Base-by-base conservation (phyloP, 2,113 vertebrate genomes). In the Prunella himalayana region DNA sequence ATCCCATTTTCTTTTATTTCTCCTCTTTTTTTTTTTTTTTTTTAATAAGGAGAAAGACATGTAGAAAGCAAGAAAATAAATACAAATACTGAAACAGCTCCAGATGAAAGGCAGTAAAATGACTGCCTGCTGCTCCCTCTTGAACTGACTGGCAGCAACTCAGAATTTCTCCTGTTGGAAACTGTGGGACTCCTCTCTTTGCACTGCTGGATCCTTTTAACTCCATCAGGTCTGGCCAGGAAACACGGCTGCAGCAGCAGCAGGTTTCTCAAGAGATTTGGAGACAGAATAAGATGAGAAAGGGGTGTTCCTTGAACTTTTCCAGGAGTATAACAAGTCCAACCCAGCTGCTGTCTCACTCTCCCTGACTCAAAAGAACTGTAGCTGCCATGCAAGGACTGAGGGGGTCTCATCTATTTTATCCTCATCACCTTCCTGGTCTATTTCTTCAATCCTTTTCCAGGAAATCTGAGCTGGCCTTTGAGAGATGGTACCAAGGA, bases 51-150 rank as follows among this genome's bases (percentile, higher is more conserved):
- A 78, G 76, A 95, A 97, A 97, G 72, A 37, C 91, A 89, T 94
- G 92, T 95, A 93, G 68, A 71, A 96, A 96, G 75, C 2, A 4
- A 95, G 92, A 88, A 86, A 95, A 93, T 63, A 86, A 93, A 92
- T 92, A 94, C 50, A 88, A 95, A 91, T 91, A 76, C 63, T 2
- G 1, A 82, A 80, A 73, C 68, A 94, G 39, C 47, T 94, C 49
- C 69, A 85, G 79, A 92, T 90, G 57, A 92, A 91, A 95, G 53
- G 72, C 64, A 81, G 31, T 87, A 89, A 95, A 95, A 86, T 45
- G 71, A 78, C 30, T 86, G 57, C 88, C 71, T 91, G 79, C 72
- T 91, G 76, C 63, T 97, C 42, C 30, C 16, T 96, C 82, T 92
- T 91, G 73, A 78, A 78, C 44, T 76, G 39, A 45, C 59, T 92